A percentile compares a stretch with the other conserved stretches of the same genome.
Evolutionary conservation across 2,113 vertebrate genomes (phyloP).

Genomic region (Erythrocebus patas): DNA sequence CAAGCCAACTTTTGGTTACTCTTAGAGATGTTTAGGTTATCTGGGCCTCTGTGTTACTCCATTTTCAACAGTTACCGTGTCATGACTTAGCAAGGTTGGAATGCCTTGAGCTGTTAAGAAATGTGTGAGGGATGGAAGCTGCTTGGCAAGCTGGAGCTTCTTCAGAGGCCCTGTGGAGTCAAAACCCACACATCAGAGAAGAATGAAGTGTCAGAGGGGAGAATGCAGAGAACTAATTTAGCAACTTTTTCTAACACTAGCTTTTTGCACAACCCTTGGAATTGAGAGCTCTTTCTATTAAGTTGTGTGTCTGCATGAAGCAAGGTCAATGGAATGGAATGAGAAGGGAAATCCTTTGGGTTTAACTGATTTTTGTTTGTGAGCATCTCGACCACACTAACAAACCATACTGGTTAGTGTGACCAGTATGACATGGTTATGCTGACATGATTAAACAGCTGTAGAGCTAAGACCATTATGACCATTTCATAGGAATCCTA

Average conservation of each 20-base stretch:
- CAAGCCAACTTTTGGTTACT: background rate
- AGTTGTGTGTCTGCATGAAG: background rate
- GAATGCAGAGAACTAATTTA: background rate
- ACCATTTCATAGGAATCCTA: background rate
- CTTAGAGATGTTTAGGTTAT: background rate
- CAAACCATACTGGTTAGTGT: background rate
- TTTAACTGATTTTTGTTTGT: background rate
- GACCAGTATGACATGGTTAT: too few species aligned
- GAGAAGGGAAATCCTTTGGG: background rate
- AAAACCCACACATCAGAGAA: background rate
- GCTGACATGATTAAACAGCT: background rate
- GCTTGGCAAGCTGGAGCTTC: background rate
- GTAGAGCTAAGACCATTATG: background rate
- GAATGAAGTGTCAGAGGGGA: background rate
- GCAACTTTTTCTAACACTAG: background rate
- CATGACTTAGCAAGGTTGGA: background rate
- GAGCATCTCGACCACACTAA: background rate
- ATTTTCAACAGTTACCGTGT: background rate
- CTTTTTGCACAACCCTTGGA: background rate
- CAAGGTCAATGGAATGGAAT: background rate
- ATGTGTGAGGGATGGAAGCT: background rate
- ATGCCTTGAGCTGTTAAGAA: background rate
- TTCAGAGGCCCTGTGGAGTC: fast-evolving
- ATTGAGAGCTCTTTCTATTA: background rate
- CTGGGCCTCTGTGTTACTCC: background rate